Conservation (phyloP, 2,797 vertebrate genomes). For the Microhierax caerulescens region DNA sequence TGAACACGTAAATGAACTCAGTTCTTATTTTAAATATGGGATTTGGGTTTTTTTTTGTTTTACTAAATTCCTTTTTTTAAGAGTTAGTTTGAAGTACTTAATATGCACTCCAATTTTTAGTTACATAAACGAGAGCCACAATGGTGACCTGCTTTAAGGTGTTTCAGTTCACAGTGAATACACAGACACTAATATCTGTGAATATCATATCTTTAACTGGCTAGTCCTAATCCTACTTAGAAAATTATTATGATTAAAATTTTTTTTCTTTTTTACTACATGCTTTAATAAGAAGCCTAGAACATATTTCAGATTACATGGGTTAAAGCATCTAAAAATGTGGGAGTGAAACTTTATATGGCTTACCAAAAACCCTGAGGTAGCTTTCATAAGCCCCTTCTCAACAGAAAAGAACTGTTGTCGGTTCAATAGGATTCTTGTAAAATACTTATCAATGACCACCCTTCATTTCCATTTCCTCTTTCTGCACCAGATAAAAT, state of each 20-base stretch:
- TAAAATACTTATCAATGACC: neutral
- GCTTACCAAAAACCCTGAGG: neutral
- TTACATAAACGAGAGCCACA: neutral
- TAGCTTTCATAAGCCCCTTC: neutral
- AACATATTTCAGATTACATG: neutral
- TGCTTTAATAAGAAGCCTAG: neutral
- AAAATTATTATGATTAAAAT: neutral
- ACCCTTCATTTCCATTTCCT: neutral
- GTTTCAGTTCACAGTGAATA: neutral
- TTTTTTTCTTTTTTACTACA: neutral
- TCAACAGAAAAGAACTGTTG: neutral
- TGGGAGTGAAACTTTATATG: neutral
- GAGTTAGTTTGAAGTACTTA: neutral
- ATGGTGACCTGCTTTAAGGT: neutral
- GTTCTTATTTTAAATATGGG: neutral
- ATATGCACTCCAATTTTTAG: neutral
- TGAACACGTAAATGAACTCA: neutral
- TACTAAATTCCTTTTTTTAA: neutral
- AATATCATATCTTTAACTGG: neutral
- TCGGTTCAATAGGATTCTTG: neutral
- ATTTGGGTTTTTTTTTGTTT: neutral
- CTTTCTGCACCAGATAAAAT: neutral
- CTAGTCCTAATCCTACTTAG: neutral
- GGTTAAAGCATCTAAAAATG: neutral
- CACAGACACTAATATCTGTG: neutral